These are phyloP conservation scores for Lasiommata megera DNA, from an alignment of 2,888 invertebrate genomes.

Conservation along the genomic window DNA sequence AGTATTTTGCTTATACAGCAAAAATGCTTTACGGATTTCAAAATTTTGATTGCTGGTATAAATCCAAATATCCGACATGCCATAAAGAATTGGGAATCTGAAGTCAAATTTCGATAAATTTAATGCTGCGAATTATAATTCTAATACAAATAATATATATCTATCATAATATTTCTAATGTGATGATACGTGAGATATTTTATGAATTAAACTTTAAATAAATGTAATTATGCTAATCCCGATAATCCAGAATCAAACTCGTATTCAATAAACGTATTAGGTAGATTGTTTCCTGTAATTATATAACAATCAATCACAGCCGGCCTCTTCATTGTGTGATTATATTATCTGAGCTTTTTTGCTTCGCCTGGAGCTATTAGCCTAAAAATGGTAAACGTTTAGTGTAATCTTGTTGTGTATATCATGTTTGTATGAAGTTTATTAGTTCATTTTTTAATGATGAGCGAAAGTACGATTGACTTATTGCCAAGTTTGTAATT, in stretches of 20 bases:
- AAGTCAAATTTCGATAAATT: too few species aligned
- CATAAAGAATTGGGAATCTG: too few species aligned
- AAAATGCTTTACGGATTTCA: too few species aligned
- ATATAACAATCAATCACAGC: neutral
- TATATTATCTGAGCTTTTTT: neutral
- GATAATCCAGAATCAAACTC: neutral
- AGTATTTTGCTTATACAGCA: too few species aligned
- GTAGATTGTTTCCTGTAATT: neutral
- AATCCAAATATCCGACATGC: too few species aligned
- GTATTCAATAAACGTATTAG: neutral
- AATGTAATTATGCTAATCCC: neutral
- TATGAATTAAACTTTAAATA: neutral
- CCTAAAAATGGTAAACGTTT: conserved; percentile 23
- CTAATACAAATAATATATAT: neutral
- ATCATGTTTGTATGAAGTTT: neutral
- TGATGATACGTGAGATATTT: neutral
- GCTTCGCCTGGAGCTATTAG: conserved; percentile 14
- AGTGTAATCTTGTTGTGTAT: conserved; percentile 20
- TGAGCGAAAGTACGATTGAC: neutral
- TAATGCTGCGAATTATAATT: neutral
- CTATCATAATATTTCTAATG: neutral
- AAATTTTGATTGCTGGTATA: too few species aligned
- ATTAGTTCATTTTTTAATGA: neutral
- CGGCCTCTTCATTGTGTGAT: neutral
- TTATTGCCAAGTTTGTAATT: neutral